Base-by-base conservation (phyloP, 2,113 vertebrate species). In the Calidris pugnax region DNA sequence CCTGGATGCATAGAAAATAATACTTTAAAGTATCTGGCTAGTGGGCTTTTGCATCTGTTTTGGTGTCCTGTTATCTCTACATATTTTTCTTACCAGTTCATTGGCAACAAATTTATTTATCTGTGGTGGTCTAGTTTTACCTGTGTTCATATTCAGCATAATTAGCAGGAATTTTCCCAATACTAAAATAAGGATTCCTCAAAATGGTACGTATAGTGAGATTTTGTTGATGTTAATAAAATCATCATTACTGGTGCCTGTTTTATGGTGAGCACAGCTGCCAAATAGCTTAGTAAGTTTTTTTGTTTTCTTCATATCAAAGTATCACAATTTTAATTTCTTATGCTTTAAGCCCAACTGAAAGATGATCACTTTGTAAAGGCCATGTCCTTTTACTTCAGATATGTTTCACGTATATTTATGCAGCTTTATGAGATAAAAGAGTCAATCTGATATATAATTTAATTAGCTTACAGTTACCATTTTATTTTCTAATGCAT, bases 391-490 rank as follows among this genome's bases (percentile, higher is more conserved):
- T 95, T 89, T 93, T 90, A 63, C 33, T 86, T 90, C 57, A 87
- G 77, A 35, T 93, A 64, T 60, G 23, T 86, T 78, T 86, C 84
- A 91, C 8, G 4, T 94, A 55, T 85, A 87, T 59, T 92, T 76
- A n/a, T 80, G 53, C 63, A 82, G 51, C 59, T 95, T 94, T 84
- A 81, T 87, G 60, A 93, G 51, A 68, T 72, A 91, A 95, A 94
- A 47, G 32, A 89, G 66, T 43, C 39, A 72, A 63, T 71, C 41
- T 71, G 89, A 74, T 84, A 80, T 12, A 85, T 82, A 85, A 91
- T 91, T 90, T 85, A 80, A 93, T 92, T 89, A 78, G 23, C 43
- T 75, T 59, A 74, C 91, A 91, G 60, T 79, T 95, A 85, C 39
- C 12, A 5, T 85, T 91, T 91, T 91, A 64, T 35, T 87, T 86